Evolutionary conservation across 2,113 vertebrate species (phyloP).

Genomic region (Asarcornis scutulata): DNA sequence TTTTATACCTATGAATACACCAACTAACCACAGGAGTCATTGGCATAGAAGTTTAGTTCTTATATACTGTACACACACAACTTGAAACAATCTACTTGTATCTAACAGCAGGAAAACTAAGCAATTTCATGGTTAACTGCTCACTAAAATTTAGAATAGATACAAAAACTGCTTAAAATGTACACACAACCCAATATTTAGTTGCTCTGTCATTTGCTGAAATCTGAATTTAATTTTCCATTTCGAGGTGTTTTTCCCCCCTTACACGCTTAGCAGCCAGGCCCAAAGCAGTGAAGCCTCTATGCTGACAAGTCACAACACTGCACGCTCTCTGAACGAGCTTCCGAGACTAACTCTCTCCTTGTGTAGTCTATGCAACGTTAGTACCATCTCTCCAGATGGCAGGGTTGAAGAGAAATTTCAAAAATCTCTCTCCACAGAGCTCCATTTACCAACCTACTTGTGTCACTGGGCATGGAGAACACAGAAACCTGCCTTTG

Average conservation of each 20-base stretch:
- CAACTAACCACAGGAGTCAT: slow-evolving; percentile 68
- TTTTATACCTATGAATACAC: slow-evolving; percentile 70
- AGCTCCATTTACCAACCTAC: slow-evolving; percentile 30
- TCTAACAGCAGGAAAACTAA: slow-evolving; percentile 75
- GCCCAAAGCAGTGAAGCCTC: slow-evolving; percentile 56
- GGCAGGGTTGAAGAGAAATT: slow-evolving; percentile 52
- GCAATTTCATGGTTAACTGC: slow-evolving; percentile 68
- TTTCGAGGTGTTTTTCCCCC: background rate
- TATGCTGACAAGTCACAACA: slow-evolving; percentile 4
- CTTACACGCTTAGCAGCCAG: slow-evolving; percentile 27
- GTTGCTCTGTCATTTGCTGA: slow-evolving; percentile 54
- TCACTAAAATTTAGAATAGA: slow-evolving; percentile 74
- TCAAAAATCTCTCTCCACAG: slow-evolving; percentile 11
- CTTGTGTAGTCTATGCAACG: background rate
- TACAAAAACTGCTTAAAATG: slow-evolving; percentile 70
- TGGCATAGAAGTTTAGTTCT: slow-evolving; percentile 73
- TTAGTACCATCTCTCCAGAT: slow-evolving; percentile 50
- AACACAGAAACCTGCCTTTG: slow-evolving; percentile 25
- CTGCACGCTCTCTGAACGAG: background rate
- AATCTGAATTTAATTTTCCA: slow-evolving; percentile 27
- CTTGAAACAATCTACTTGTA: slow-evolving; percentile 71
- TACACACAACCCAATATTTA: slow-evolving; percentile 68
- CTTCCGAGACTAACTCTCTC: slow-evolving; percentile 42
- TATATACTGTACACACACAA: slow-evolving; percentile 71
- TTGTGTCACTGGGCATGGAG: slow-evolving; percentile 33